Evolutionary conservation across 2,888 invertebrate species (phyloP).

Genomic region (Hipparchia semele): DNA sequence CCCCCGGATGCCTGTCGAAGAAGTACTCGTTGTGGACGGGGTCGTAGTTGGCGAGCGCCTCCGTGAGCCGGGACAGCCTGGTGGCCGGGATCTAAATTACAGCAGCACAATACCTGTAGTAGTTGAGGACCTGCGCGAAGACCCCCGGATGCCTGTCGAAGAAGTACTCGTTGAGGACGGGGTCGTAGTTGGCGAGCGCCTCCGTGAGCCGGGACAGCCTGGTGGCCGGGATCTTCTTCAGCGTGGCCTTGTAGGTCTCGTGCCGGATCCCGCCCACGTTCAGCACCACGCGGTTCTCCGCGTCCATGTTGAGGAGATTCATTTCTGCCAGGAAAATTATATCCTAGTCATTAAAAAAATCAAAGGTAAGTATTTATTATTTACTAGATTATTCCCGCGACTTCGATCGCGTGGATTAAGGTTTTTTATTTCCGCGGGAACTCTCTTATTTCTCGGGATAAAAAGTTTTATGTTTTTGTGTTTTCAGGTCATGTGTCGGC

Average conservation of each 20-base stretch:
- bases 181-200: conserved; percentile 99
- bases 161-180: conserved; percentile 99
- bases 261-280: conserved; percentile 99
- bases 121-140: conserved; percentile 98
- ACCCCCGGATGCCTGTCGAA: conserved; percentile 98
- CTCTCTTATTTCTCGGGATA: too few species aligned
- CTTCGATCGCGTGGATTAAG: too few species aligned
- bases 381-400: too few species aligned
- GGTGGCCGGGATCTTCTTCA: conserved; percentile 99
- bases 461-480: too few species aligned
- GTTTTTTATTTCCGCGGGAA: too few species aligned
- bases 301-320: conserved; percentile 97
- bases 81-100: conserved; percentile 99
- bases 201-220: conserved; percentile 96
- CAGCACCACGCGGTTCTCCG: conserved; percentile 99
- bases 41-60: conserved; percentile 99
- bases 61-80: conserved; percentile 95
- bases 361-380: too few species aligned
- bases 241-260: conserved; percentile 97
- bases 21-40: conserved; percentile 54
- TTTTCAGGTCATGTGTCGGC: too few species aligned
- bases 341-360: too few species aligned
- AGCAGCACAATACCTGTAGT: conserved; percentile 88
- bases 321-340: conserved; percentile 79
- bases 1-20: conserved; percentile 92